Conservation (phyloP, 2,888 invertebrate species). For the Flabesymbios commensalis region DNA sequence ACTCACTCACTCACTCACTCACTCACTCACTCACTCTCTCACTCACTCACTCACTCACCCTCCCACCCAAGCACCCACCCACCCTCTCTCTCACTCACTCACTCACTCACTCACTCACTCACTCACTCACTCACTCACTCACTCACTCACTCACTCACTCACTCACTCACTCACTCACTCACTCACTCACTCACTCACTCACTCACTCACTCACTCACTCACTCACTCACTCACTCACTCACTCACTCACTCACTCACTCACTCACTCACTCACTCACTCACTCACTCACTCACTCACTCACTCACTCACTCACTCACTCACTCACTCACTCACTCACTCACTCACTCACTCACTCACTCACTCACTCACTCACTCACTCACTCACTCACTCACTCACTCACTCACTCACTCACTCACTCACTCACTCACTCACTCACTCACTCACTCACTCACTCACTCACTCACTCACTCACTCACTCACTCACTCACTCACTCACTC, state of each 20-base stretch:
- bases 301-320: background rate
- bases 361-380: background rate
- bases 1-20: background rate
- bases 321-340: background rate
- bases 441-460: background rate
- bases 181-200: background rate
- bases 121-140: background rate
- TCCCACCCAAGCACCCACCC: background rate
- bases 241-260: background rate
- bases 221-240: background rate
- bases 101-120: background rate
- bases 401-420: background rate
- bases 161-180: background rate
- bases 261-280: background rate
- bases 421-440: background rate
- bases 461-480: background rate
- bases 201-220: background rate
- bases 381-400: background rate
- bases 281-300: background rate
- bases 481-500: background rate
- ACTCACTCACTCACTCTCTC: background rate
- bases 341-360: background rate
- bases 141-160: background rate
- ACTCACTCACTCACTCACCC: background rate
- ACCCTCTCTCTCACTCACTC: background rate